Evolutionary conservation across 2,113 vertebrate genomes (phyloP), one percentile per base, ranked within the genome.

Genomic region (Bagarius yarrelli): DNA sequence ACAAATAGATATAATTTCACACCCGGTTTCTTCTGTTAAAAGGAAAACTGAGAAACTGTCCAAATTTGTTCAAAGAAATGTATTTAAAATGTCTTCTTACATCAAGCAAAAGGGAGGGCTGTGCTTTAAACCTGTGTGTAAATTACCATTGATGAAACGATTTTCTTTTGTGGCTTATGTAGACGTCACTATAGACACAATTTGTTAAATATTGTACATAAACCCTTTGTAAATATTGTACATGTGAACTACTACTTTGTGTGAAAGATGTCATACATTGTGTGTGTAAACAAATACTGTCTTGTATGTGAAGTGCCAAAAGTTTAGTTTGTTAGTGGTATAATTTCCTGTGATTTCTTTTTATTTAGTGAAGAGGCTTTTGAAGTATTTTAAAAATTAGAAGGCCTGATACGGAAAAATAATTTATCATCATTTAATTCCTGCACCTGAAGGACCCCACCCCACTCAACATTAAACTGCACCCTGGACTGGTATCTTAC

Each of bases 281-380:
- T 60, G 52, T 85, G 73, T 73, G 76, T 53, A 83, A 77, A 83
- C 44, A 61, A 63, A 40, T 56, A 53, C 55, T 80, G 56, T 80
- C 64, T 79, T 64, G 50, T 85, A 80, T 83, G 84, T 83, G 69
- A 83, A 83, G 84, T 85, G 81, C 84, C 84, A 85, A 85, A 80
- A 40, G 21, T 82, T 85, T 85, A 34, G 82, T 76, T 83, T 70
- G 27, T 36, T 21, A 61, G 50, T 76, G n/a, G 36, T 36, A 53
- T 73, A 14, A 63, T 64, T n/a, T 47, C 67, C 69, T 83, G 32
- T 67, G n/a, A 15, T 53, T 71, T 71, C 56, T 77, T 34, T 80
- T 56, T 63, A 53, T 59, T 25, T n/a, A 36, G 32, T 56, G 50
- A 57, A 56, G 69, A 70, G 23, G 32, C 19, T 52, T 60, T 36